Base-by-base conservation (phyloP, 92 coral and sea anemone species). In the Parazoanthus atlanticus region DNA sequence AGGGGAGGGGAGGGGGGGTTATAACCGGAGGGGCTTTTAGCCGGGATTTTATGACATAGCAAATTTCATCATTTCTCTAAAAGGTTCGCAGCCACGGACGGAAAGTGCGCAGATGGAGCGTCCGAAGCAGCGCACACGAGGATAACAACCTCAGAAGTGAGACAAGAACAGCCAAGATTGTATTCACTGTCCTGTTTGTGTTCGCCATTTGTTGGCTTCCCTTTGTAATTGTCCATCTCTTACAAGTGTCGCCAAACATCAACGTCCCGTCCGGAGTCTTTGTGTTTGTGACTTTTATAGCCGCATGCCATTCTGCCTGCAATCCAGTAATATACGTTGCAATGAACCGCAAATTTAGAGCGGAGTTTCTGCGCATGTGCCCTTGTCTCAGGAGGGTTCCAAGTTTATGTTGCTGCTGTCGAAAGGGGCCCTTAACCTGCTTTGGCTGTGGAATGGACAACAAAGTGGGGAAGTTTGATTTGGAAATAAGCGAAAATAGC, bases 141-240 rank as follows among this genome's bases (percentile, higher is more conserved):
- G 86, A 86, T 29, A 82, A 46, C 3, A 80, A 76, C 32, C 85
- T 95, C 71, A 75, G 47, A 36, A 88, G 93, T 72, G 98, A 95
- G 85, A 90, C 94, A 75, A 95, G 93, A 77, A 95, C 98, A 6
- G 94, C 98, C 13, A 88, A 92, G 82, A 91, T 95, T 21, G 98
- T 95, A 6, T 93, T 95, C 85, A 90, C 96, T n/a, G 98, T 95
- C 28, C 92, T 95, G 47, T 89, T 91, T 54, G 96, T 93, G 21
- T 95, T 95, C 91, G 93, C 92, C 8, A 93, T 79, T n/a, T 93
- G 94, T 33, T 95, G 98, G 98, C 89, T 93, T 67, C 98, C 98
- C 5, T 95, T 93, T 54, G 96, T 95, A 1, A 61, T 93, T 43
- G 95, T 95, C 7, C 94, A 93, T 76, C 74, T 95, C 23, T 64